These are phyloP conservation scores for Rhyacichthys aspro DNA, from an alignment of 2,797 vertebrate species.

Conservation along the genomic window DNA sequence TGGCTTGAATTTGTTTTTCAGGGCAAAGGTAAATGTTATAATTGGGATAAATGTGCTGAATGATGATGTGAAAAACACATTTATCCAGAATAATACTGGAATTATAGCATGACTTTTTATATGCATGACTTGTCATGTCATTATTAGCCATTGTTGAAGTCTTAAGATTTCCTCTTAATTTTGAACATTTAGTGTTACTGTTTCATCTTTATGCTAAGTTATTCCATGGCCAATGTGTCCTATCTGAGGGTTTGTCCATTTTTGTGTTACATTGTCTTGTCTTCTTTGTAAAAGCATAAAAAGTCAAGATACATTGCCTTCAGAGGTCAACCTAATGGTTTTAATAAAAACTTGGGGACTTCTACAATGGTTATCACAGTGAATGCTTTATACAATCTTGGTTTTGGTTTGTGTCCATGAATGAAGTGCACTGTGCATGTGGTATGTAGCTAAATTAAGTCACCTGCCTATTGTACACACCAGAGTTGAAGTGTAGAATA, in stretches of 20 bases:
- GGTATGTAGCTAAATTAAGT: slow-evolving; percentile 9
- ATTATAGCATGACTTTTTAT: slow-evolving; percentile 63
- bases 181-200: too few relatives aligned
- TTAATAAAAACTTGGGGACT: slow-evolving; percentile 36
- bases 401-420: slow-evolving; percentile 39
- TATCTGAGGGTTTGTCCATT: slow-evolving; percentile 7
- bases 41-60: slow-evolving; percentile 36
- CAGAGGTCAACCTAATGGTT: slow-evolving; percentile 3
- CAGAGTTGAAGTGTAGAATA: neutral
- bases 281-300: neutral
- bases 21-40: slow-evolving; percentile 68
- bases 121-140: slow-evolving; percentile 70
- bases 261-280: slow-evolving; percentile 1
- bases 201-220: neutral
- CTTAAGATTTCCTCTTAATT: slow-evolving; percentile 12
- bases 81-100: slow-evolving; percentile 46
- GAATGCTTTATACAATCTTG: slow-evolving; percentile 15
- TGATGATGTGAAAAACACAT: slow-evolving; percentile 69
- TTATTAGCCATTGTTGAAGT: slow-evolving; percentile 72
- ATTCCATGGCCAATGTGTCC: slow-evolving; percentile 10
- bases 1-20: slow-evolving; percentile 67
- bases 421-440: slow-evolving; percentile 66
- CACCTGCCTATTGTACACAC: neutral
- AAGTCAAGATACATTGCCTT: slow-evolving; percentile 14
- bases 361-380: slow-evolving; percentile 71